Base-by-base conservation (phyloP, 2,888 invertebrate species). In the Sarcophaga carnaria region DNA sequence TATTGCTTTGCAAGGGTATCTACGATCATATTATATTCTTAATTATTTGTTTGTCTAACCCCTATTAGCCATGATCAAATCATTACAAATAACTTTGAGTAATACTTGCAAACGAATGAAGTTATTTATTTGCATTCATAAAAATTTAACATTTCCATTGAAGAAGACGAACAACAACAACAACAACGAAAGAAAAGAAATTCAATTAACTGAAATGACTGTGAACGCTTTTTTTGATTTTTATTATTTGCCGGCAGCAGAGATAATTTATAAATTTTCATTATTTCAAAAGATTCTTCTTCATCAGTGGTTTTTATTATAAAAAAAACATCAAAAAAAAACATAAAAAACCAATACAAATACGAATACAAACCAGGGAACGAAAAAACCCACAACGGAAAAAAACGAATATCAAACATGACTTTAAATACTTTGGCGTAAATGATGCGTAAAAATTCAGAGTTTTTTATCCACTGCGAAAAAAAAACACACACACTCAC, bases 141-240 rank as follows among this genome's bases (percentile, higher is more conserved):
- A 37, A 37, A 37, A 37, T 37, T 37, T 37, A 8, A 37, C 37
- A 37, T 37, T 37, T 10, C 37, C 37, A 37, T 37, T 37, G 2
- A 82, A 72, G 59, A 78, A 70, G 74, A 75, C 70, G 67, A 22
- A 70, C 69, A 82, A 76, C 47, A 37, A 37, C 37, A 37, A 37
- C 8, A 37, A 10, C 37, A 37, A 2, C 37, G 8, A n/a, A 25
- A 63, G 64, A 71, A 1, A 10, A 37, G 10, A 83, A 80, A 83
- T 80, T 74, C 86, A 86, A 86, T 86, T 77, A 83, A 86, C 80
- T 83, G 80, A 83, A 86, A 67, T 70, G 75, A 59, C 76, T 86
- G 74, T 69, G n/a, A 69, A 54, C 27, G 11, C 59, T 60, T 2
- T 77, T 54, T 70, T n/a, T 20, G 67, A 69, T 22, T 22, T 37